phyloP scores from a whole-genome alignment of 2,797 vertebrate genomes.

The Mus spretus region DNA sequence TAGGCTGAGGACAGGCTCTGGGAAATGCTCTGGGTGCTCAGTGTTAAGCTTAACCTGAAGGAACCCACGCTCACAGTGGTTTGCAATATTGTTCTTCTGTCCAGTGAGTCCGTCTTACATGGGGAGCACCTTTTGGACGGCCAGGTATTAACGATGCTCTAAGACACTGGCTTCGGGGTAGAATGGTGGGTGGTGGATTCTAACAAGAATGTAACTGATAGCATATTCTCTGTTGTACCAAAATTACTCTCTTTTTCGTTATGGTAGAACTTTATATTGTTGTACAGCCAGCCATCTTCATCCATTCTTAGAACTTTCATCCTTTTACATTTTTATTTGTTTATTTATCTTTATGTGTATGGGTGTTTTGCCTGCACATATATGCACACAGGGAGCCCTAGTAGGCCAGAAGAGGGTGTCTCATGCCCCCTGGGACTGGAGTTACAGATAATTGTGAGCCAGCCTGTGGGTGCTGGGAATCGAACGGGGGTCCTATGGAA shows the following conservation, averaged over 20 bases:
- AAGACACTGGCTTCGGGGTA: background rate
- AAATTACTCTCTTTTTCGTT: background rate
- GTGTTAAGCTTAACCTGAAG: constrained; percentile 52
- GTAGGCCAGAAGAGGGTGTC: background rate
- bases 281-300: background rate
- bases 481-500: background rate
- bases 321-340: background rate
- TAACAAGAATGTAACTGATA: background rate
- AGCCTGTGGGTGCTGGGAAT: background rate
- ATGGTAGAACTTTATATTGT: background rate
- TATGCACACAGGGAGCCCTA: background rate
- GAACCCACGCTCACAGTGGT: constrained; percentile 2
- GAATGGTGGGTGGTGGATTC: background rate
- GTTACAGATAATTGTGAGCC: background rate
- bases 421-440: too few relatives aligned
- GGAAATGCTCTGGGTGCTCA: background rate
- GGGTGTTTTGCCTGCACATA: background rate
- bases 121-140: constrained; percentile 66
- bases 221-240: background rate
- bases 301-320: constrained; percentile 8
- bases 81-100: constrained; percentile 41
- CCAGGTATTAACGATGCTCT: background rate
- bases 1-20: constrained; percentile 33
- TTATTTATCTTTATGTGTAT: background rate
- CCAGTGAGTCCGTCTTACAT: constrained; percentile 44